Conservation (phyloP, 2,888 invertebrate genomes). For the Drosophila longiperda region DNA sequence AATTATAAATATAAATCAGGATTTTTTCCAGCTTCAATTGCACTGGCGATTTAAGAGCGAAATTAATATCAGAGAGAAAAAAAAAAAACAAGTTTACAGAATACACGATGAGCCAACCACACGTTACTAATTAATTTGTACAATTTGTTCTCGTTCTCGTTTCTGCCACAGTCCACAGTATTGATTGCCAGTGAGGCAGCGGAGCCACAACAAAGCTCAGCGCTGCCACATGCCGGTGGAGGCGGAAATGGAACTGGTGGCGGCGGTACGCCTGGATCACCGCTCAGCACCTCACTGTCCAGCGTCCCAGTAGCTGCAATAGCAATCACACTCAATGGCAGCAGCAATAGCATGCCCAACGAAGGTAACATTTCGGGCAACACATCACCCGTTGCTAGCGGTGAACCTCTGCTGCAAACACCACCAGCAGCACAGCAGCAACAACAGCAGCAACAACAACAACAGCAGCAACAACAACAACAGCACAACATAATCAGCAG, state of each 20-base stretch:
- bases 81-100: conserved; percentile 11
- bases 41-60: conserved; percentile 1
- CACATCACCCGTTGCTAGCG: conserved; percentile 74
- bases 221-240: conserved; percentile 64
- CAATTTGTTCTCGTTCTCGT: conserved; percentile 43
- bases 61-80: neutral
- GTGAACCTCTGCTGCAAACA: conserved; percentile 70
- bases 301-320: conserved; percentile 64
- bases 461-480: conserved; percentile 47
- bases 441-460: conserved; percentile 18
- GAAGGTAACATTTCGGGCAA: conserved; percentile 71
- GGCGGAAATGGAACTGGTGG: conserved; percentile 45
- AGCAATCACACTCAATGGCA: conserved; percentile 61
- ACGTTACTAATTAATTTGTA: conserved; percentile 41
- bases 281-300: conserved; percentile 73
- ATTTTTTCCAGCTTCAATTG: neutral
- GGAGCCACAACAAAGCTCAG: conserved; percentile 75
- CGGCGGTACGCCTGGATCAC: conserved; percentile 68
- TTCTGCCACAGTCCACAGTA: conserved; percentile 82
- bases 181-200: conserved; percentile 87
- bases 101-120: conserved; percentile 1
- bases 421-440: conserved; percentile 56
- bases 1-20: neutral
- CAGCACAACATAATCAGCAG: conserved; percentile 71
- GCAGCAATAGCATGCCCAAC: conserved; percentile 50